phyloP scores from a whole-genome alignment of 2,113 vertebrate genomes.

The Emydura subglobosa region DNA sequence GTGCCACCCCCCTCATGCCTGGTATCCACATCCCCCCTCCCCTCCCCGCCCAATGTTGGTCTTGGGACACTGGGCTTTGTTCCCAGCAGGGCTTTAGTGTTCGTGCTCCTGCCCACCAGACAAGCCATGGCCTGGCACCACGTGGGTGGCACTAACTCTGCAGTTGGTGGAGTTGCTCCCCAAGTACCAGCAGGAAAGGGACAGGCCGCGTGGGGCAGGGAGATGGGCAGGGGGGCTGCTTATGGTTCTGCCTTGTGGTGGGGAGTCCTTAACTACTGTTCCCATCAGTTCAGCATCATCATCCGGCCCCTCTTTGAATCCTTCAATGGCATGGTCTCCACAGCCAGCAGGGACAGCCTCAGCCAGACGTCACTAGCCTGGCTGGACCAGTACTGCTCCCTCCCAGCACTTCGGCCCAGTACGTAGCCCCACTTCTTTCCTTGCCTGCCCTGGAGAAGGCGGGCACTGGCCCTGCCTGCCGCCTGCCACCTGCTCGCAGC shows the following conservation, averaged over 20 bases:
- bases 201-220: neutral
- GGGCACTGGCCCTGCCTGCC: neutral
- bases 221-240: neutral
- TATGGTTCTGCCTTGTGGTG: neutral
- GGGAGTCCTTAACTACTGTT: conserved; percentile 79
- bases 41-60: neutral
- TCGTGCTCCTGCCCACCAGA: neutral
- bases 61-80: neutral
- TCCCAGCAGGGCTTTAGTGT: neutral
- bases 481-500: no score
- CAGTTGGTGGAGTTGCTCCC: neutral
- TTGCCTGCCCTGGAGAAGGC: neutral
- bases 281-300: conserved; percentile 92
- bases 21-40: neutral
- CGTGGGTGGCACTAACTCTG: neutral
- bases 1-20: neutral
- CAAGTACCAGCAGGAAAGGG: neutral
- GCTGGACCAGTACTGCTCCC: conserved; percentile 96
- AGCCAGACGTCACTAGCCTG: conserved; percentile 91
- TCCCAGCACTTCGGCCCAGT: conserved; percentile 92
- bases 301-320: conserved; percentile 97
- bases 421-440: conserved; percentile 61
- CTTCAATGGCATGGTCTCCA: conserved; percentile 97
- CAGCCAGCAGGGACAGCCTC: conserved; percentile 89
- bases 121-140: neutral